These are phyloP conservation scores for Sycobia sp. DNA, from an alignment of 1,140 invertebrate species.

Conservation along the genomic window DNA sequence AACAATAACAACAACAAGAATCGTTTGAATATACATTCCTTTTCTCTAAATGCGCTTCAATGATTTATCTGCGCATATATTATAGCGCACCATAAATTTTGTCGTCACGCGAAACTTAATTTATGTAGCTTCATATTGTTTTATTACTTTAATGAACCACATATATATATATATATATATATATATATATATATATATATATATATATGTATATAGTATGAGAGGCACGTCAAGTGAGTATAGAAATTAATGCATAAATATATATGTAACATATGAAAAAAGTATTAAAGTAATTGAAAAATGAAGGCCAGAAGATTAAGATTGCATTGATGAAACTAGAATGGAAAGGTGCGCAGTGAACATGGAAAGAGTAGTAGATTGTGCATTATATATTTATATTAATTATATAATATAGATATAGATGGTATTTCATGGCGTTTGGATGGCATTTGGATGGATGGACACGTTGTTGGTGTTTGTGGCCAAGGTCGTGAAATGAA, in stretches of 20 bases:
- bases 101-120: too few species aligned
- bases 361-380: not conserved
- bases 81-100: too few species aligned
- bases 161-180: too few species aligned
- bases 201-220: too few species aligned
- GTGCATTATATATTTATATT: conserved; percentile 12
- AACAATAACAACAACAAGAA: too few species aligned
- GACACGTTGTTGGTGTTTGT: conserved; percentile 53
- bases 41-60: too few species aligned
- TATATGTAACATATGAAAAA: conserved; percentile 6
- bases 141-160: too few species aligned
- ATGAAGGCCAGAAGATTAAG: too few species aligned
- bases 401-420: conserved; percentile 18
- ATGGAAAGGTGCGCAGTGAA: conserved; percentile 7
- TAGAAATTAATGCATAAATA: conserved; percentile 23
- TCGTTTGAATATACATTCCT: too few species aligned
- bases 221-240: not conserved
- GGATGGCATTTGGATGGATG: conserved; percentile 45
- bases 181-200: too few species aligned
- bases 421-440: conserved; percentile 30
- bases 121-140: too few species aligned
- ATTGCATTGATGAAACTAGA: not conserved
- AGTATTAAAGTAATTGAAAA: conserved; percentile 4
- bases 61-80: too few species aligned
- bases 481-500: conserved; percentile 62